Base-by-base conservation (phyloP, 2,888 invertebrate species). In the Herminia tarsipennalis region DNA sequence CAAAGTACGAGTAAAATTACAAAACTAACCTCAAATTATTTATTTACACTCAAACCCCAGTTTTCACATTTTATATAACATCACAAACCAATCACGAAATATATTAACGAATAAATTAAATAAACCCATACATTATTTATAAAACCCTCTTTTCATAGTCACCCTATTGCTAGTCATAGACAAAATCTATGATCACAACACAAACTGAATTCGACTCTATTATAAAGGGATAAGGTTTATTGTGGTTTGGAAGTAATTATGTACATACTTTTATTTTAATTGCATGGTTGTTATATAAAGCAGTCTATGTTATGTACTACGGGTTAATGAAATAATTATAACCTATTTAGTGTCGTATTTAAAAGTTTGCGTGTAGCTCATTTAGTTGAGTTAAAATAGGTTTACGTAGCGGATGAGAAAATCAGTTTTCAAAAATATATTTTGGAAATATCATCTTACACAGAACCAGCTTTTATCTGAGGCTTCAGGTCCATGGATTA, bases 111-210 rank as follows among this genome's bases (percentile, higher is more conserved):
- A 75, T 73, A 76, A 66, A 70, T 70, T 72, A 70, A 58, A 68
- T 54, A 47, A 49, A 34, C 41, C 50, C 50, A 53, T 58, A 50
- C 46, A 58, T 53, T 64, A 60, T 71, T 66, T 65, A 65, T 61
- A 55, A 53, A 48, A 57, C 63, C 65, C 60, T 58, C 54, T 44
- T 36, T 42, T 61, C 56, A 70, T 66, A 66, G 69, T 59, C 66
- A 52, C 61, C 66, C 66, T 77, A 73, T 70, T 58, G 49, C 71
- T 78, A 78, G 70, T 63, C 66, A 73, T 85, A 83, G 83, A 76
- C 51, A 66, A 83, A 48, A 52, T 65, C 68, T 70, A 72, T 67
- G 58, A 65, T 39, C 8, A 2, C 9, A 0, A 6, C 0, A 48
- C 9, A 49, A 24, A 10, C 34, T 0, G 55, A 38, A 46, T 36